Conservation (phyloP, 2,888 invertebrate genomes). For the Nomada flava region DNA sequence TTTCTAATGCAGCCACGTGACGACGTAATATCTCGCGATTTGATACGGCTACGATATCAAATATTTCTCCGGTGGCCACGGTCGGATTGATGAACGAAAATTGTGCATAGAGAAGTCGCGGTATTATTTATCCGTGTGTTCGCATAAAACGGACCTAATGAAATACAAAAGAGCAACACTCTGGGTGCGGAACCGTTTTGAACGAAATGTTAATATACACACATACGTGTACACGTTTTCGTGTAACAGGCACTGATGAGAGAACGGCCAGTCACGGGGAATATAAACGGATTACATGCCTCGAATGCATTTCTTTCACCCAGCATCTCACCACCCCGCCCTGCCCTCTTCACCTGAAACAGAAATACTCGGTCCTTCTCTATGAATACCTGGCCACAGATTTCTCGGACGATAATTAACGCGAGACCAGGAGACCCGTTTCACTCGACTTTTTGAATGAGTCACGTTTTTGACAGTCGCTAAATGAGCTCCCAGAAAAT, state of each 20-base stretch:
- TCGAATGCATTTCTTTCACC: slow-evolving; percentile 70
- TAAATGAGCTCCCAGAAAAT: slow-evolving; percentile 28
- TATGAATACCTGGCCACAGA: slow-evolving; percentile 63
- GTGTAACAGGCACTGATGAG: slow-evolving; percentile 72
- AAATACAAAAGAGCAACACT: background rate
- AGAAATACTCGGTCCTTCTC: slow-evolving; percentile 48
- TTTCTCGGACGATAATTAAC: slow-evolving; percentile 68
- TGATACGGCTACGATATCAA: background rate
- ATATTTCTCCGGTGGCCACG: too few species aligned
- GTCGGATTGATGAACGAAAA: too few species aligned
- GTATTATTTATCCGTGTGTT: background rate
- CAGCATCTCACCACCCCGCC: slow-evolving; percentile 30
- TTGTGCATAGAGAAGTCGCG: too few species aligned
- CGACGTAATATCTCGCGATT: background rate
- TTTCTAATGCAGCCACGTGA: background rate
- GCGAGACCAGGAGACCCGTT: slow-evolving; percentile 60
- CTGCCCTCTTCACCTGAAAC: slow-evolving; percentile 45
- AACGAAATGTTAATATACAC: background rate
- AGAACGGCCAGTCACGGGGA: slow-evolving; percentile 68
- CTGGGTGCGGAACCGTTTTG: background rate
- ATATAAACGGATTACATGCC: slow-evolving; percentile 76
- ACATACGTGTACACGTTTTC: slow-evolving; percentile 40
- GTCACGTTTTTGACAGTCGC: slow-evolving; percentile 44
- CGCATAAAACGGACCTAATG: background rate
- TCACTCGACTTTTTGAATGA: slow-evolving; percentile 21